Evolutionary conservation across 1,140 invertebrate genomes (phyloP).

Genomic region (Neuroterus valhalla): DNA sequence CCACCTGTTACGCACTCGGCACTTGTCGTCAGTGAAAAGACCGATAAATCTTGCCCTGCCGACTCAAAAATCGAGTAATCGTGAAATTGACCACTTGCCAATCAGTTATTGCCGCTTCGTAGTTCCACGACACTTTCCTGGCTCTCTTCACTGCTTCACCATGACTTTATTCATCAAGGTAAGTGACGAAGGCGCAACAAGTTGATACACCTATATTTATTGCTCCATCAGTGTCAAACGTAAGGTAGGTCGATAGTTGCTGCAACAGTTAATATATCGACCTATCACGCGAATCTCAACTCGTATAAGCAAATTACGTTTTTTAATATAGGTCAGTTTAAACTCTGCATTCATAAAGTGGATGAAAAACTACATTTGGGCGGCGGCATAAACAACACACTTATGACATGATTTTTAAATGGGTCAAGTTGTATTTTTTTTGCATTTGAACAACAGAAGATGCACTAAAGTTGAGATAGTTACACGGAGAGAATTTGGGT

Average conservation of each 20-base stretch:
- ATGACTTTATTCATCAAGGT: slow-evolving; percentile 61
- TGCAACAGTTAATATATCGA: not conserved
- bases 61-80: slow-evolving; percentile 36
- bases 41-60: slow-evolving; percentile 42
- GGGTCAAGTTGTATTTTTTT: too few species aligned
- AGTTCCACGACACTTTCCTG: not conserved
- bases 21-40: slow-evolving; percentile 23
- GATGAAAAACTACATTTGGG: too few species aligned
- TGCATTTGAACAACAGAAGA: too few species aligned
- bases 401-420: too few species aligned
- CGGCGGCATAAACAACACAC: too few species aligned
- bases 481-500: too few species aligned
- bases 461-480: too few species aligned
- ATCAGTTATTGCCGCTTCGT: slow-evolving; percentile 3
- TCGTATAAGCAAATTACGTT: not conserved
- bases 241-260: slow-evolving; percentile 20
- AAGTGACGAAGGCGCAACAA: slow-evolving; percentile 60
- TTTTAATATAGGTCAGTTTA: too few species aligned
- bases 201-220: slow-evolving; percentile 43
- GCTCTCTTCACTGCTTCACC: slow-evolving; percentile 33
- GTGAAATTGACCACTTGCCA: slow-evolving; percentile 27
- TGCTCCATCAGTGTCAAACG: slow-evolving; percentile 14
- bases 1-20: slow-evolving; percentile 48
- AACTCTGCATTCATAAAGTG: too few species aligned
- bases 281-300: not conserved